A percentile compares a stretch with the other conserved stretches of the same genome.
These are phyloP conservation scores for Alaudala cheleensis DNA, from an alignment of 2,113 vertebrate species.

Conservation along the genomic window DNA sequence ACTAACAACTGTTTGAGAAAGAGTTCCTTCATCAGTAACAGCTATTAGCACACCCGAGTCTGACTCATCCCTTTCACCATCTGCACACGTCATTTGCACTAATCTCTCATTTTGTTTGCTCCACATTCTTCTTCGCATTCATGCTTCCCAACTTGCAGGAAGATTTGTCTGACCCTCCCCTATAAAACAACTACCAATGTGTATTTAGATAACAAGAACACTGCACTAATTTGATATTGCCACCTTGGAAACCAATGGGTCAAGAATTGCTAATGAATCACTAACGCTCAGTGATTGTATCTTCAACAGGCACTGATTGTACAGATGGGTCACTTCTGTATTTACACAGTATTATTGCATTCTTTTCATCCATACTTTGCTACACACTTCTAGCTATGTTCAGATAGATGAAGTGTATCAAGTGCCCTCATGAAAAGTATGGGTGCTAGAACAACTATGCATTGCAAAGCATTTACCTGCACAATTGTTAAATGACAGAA, in stretches of 20 bases:
- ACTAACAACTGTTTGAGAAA: slow-evolving; percentile 15
- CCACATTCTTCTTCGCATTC: not conserved
- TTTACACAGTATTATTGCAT: not conserved
- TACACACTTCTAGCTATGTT: not conserved
- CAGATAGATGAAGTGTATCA: not conserved
- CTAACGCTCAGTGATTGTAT: not conserved
- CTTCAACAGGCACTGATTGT: not conserved
- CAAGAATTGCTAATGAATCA: not conserved
- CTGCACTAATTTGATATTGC: not conserved
- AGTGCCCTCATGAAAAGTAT: not conserved
- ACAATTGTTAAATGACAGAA: not conserved
- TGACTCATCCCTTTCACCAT: slow-evolving; percentile 12
- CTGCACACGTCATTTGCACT: not conserved
- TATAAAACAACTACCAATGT: not conserved
- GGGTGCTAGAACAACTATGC: not conserved
- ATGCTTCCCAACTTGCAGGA: not conserved
- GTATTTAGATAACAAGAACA: not conserved
- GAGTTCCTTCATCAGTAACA: not conserved
- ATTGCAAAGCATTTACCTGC: not conserved
- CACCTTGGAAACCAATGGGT: not conserved
- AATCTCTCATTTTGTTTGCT: not conserved
- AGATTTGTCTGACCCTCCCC: not conserved
- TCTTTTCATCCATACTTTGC: not conserved
- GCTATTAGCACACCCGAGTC: not conserved
- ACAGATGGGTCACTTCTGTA: not conserved